These are phyloP conservation scores for Rhinophrynus dorsalis DNA, from an alignment of 2,797 vertebrate genomes.

Conservation along the genomic window DNA sequence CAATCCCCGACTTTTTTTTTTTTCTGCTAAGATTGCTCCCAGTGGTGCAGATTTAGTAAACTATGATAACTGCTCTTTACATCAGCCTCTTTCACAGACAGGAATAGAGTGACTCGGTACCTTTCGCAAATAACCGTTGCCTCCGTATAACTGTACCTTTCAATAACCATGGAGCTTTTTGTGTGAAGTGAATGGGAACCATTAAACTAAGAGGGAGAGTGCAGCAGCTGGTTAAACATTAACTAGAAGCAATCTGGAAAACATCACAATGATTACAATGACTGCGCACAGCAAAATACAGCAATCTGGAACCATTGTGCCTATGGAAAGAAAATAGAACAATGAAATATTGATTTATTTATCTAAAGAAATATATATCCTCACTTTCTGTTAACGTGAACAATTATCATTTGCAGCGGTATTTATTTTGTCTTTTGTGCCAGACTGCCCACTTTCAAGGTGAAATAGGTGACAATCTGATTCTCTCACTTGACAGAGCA, in stretches of 20 bases:
- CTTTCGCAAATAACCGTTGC: background rate
- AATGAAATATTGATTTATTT: background rate
- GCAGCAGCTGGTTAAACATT: constrained; percentile 26
- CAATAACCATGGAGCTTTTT: background rate
- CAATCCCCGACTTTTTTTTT: too few relatives aligned
- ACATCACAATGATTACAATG: background rate
- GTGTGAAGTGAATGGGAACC: constrained; percentile 9
- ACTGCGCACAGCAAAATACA: background rate
- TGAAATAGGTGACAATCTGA: too few relatives aligned
- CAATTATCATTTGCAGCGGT: background rate
- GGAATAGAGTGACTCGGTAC: too few relatives aligned
- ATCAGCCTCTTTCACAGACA: too few relatives aligned
- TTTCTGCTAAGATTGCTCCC: too few relatives aligned
- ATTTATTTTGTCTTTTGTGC: background rate
- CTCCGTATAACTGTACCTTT: background rate
- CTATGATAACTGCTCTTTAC: too few relatives aligned
- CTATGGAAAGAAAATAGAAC: background rate
- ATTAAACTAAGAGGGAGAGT: background rate
- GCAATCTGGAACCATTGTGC: background rate
- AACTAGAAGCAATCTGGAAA: constrained; percentile 16
- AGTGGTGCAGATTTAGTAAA: too few relatives aligned
- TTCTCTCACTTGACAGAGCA: too few relatives aligned
- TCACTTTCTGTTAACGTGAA: background rate
- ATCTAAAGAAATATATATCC: too few relatives aligned
- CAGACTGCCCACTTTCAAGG: too few relatives aligned